Percentiles rank a stretch among this genome's conserved stretches.
Conservation (phyloP, 2,113 vertebrate genomes). For the Lethenteron reissneri region DNA sequence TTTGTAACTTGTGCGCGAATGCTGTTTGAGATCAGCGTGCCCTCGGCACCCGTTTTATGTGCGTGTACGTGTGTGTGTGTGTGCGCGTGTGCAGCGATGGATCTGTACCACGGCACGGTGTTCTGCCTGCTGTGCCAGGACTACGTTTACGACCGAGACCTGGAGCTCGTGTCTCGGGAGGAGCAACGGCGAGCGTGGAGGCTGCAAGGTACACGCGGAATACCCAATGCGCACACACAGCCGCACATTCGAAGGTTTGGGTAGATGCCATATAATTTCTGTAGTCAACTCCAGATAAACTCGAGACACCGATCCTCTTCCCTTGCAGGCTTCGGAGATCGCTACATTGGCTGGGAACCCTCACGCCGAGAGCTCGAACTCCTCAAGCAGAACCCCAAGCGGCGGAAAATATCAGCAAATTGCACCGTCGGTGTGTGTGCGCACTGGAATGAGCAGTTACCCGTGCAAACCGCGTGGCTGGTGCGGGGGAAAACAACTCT, state of each 20-base stretch:
- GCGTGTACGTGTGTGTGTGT: too few relatives aligned
- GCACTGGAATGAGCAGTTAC: conserved; percentile 18
- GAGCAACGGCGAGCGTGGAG: conserved; percentile 97
- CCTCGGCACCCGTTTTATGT: too few relatives aligned
- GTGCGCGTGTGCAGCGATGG: conserved; percentile 41
- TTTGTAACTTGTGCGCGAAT: too few relatives aligned
- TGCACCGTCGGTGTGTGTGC: conserved; percentile 74
- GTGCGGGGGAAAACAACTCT: conserved; percentile 12
- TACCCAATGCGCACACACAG: not conserved
- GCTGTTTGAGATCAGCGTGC: too few relatives aligned
- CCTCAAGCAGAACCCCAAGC: conserved; percentile 91
- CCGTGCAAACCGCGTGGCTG: conserved; percentile 17
- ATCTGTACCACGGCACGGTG: conserved; percentile 87
- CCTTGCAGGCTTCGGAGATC: conserved; percentile 63
- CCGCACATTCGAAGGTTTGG: not conserved
- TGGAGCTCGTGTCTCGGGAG: conserved; percentile 98
- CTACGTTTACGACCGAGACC: conserved; percentile 99
- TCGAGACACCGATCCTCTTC: not conserved
- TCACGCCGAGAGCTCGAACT: conserved; percentile 87
- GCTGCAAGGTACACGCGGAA: conserved; percentile 51
- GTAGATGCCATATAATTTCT: not conserved
- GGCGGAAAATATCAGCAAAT: conserved; percentile 93
- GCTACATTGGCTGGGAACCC: conserved; percentile 94
- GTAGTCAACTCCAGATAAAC: not conserved
- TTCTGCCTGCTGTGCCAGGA: conserved; percentile 99